Conservation (phyloP, 2,113 vertebrate genomes). For the Phocoena sinus region DNA sequence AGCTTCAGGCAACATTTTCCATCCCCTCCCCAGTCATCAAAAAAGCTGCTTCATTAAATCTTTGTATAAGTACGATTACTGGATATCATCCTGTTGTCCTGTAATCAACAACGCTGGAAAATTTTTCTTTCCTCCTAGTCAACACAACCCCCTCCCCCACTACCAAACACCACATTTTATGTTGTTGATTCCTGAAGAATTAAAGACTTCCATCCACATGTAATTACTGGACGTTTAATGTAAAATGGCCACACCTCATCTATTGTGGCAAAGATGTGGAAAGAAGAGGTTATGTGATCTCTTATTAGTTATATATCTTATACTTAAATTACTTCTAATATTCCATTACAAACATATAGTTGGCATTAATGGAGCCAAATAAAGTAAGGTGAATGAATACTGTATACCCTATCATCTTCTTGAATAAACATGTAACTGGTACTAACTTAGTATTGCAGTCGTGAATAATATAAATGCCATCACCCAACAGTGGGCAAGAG, state of each 20-base stretch:
- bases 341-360: neutral
- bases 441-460: neutral
- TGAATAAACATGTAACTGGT: neutral
- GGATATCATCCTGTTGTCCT: neutral
- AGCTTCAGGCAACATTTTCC: neutral
- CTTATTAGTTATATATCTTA: neutral
- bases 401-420: neutral
- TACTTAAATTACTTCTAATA: neutral
- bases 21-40: neutral
- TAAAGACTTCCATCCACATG: neutral
- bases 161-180: neutral
- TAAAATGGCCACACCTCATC: neutral
- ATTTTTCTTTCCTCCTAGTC: neutral
- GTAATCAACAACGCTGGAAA: neutral
- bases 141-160: neutral
- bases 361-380: neutral
- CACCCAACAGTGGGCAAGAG: neutral
- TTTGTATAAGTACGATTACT: neutral
- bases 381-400: neutral
- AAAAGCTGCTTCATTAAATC: neutral
- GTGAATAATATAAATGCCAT: neutral
- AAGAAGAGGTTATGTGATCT: neutral
- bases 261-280: neutral
- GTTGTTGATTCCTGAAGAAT: neutral
- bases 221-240: neutral